Percentiles rank a stretch among this genome's conserved stretches.
Evolutionary conservation across 1,140 invertebrate genomes (phyloP).

Genomic region (Anastrepha ludens): DNA sequence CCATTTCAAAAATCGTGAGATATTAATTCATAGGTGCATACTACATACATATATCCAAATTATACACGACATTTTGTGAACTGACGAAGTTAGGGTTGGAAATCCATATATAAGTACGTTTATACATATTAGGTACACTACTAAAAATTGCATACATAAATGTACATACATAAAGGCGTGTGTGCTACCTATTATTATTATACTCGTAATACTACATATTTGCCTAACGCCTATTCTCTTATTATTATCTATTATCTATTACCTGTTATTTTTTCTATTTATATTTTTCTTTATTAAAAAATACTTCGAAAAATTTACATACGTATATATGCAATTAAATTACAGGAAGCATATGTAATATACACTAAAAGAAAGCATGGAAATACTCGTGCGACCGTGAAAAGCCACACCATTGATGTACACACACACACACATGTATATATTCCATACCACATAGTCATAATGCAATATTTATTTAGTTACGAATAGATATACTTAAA

Average conservation of each 20-base stretch:
- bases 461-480: background rate
- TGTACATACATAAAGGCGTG: background rate
- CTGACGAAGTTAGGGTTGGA: background rate
- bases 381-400: too few relatives aligned
- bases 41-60: constrained; percentile 16
- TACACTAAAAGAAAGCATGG: too few relatives aligned
- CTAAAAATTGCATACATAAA: background rate
- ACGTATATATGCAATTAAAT: too few relatives aligned
- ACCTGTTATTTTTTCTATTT: too few relatives aligned
- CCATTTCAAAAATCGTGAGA: background rate
- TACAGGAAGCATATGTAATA: too few relatives aligned
- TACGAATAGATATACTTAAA: too few relatives aligned
- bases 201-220: background rate
- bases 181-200: background rate
- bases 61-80: background rate
- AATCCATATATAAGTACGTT: background rate
- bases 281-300: too few relatives aligned
- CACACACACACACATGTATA: background rate
- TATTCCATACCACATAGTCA: constrained; percentile 2
- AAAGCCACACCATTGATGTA: background rate
- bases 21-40: background rate
- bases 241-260: too few relatives aligned
- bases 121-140: background rate
- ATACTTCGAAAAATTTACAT: too few relatives aligned
- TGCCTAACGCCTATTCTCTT: background rate